Percentiles rank a stretch among this genome's conserved stretches.
Conservation (phyloP, 2,797 vertebrate species). For the Acanthornis magna region DNA sequence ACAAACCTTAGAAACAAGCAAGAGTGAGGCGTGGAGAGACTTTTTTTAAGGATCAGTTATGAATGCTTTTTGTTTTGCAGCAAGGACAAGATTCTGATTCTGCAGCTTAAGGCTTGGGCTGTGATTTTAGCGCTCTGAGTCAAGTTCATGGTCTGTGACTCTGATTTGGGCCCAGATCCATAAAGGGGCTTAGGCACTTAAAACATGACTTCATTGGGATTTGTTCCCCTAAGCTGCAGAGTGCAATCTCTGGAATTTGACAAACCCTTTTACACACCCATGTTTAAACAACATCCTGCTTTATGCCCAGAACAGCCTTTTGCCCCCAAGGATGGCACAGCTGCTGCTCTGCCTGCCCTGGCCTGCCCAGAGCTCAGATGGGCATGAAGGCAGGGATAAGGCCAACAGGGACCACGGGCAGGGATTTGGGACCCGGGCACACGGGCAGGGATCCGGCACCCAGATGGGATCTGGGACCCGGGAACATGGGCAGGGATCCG, state of each 20-base stretch:
- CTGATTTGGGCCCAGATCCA: not conserved
- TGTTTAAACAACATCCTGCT: not conserved
- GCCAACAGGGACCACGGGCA: not conserved
- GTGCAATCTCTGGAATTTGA: not conserved
- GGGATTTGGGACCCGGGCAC: not conserved
- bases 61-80: not conserved
- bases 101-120: not conserved
- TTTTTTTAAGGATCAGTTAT: not conserved
- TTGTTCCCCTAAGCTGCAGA: not conserved
- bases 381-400: not conserved
- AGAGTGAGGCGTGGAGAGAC: not conserved
- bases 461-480: not conserved
- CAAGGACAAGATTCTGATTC: not conserved
- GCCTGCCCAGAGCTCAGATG: not conserved
- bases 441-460: not conserved
- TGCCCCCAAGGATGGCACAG: not conserved
- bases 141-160: not conserved
- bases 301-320: not conserved
- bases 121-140: not conserved
- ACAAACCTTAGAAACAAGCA: not conserved
- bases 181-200: conserved; percentile 18
- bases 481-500: not conserved
- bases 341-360: not conserved
- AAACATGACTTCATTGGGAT: not conserved
- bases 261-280: not conserved